Evolutionary conservation across 2,113 vertebrate genomes (phyloP).

Genomic region (Sciurus niger): DNA sequence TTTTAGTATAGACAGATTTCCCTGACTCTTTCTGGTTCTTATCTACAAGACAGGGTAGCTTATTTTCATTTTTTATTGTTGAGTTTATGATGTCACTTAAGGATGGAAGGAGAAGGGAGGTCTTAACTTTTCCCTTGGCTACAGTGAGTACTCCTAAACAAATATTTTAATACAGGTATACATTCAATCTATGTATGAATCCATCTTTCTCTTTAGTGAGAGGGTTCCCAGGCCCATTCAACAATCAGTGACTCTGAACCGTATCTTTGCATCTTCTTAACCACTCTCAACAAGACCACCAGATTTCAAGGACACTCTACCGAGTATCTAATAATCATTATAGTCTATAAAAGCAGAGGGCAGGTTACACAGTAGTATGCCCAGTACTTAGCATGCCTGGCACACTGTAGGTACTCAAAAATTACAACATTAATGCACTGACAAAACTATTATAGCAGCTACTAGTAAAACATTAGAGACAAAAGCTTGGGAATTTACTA

Average conservation of each 20-base stretch:
- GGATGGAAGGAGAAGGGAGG: background rate
- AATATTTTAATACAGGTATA: constrained; percentile 42
- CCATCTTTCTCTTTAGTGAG: constrained; percentile 32
- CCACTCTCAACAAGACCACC: background rate
- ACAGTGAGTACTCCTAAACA: constrained; percentile 26
- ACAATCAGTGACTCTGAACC: constrained; percentile 25
- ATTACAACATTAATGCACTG: background rate
- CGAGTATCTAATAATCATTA: background rate
- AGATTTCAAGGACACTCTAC: constrained; percentile 28
- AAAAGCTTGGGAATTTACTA: constrained; percentile 26
- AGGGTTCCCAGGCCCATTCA: background rate
- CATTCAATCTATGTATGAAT: background rate
- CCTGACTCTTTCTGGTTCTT: constrained; percentile 50
- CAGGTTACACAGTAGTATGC: background rate
- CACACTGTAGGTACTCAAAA: constrained; percentile 32
- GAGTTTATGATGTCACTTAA: constrained; percentile 52
- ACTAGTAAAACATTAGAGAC: background rate
- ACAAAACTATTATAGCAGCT: constrained; percentile 9
- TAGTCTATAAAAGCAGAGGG: background rate
- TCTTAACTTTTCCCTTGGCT: constrained; percentile 19
- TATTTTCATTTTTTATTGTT: background rate
- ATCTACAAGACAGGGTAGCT: constrained; percentile 38
- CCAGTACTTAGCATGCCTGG: background rate
- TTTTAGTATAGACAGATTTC: constrained; percentile 7
- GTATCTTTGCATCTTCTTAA: constrained; percentile 1